phyloP scores from a whole-genome alignment of 92 coral and sea anemone genomes.

The Porites lobata region DNA sequence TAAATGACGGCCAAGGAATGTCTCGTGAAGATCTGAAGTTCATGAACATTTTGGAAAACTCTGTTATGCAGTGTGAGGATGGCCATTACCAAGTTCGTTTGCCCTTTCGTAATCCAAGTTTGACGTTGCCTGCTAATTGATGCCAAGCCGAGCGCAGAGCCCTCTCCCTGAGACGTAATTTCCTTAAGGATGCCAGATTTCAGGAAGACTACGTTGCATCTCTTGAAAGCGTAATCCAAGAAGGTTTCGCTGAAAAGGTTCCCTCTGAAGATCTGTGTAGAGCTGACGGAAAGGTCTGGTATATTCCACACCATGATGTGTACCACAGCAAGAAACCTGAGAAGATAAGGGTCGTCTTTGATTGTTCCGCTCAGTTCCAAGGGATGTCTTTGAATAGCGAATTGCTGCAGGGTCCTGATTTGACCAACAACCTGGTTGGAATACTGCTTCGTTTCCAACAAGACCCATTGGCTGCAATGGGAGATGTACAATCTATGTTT shows the following conservation, averaged over 20 bases:
- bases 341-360: slow-evolving; percentile 35
- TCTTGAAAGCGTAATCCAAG: slow-evolving; percentile 45
- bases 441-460: slow-evolving; percentile 58
- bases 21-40: slow-evolving; percentile 47
- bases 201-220: slow-evolving; percentile 50
- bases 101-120: slow-evolving; percentile 44
- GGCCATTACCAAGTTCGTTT: slow-evolving; percentile 53
- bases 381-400: slow-evolving; percentile 4
- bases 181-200: slow-evolving; percentile 23
- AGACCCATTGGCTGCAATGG: slow-evolving; percentile 57
- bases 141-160: slow-evolving; percentile 60
- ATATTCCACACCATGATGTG: slow-evolving; percentile 60
- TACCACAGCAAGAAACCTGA: slow-evolving; percentile 54
- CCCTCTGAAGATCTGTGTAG: slow-evolving; percentile 41
- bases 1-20: slow-evolving; percentile 8
- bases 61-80: too few species aligned
- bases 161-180: slow-evolving; percentile 30
- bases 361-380: too few species aligned
- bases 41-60: slow-evolving; percentile 56
- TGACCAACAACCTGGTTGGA: slow-evolving; percentile 65
- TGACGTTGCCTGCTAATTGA: slow-evolving; percentile 44
- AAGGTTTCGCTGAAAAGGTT: slow-evolving; percentile 52
- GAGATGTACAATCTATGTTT: slow-evolving; percentile 64
- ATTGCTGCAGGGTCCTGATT: slow-evolving; percentile 63
- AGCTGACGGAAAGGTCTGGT: slow-evolving; percentile 62